Evolutionary conservation across 2,113 vertebrate genomes (phyloP).

Genomic region (Cynocephalus volans): DNA sequence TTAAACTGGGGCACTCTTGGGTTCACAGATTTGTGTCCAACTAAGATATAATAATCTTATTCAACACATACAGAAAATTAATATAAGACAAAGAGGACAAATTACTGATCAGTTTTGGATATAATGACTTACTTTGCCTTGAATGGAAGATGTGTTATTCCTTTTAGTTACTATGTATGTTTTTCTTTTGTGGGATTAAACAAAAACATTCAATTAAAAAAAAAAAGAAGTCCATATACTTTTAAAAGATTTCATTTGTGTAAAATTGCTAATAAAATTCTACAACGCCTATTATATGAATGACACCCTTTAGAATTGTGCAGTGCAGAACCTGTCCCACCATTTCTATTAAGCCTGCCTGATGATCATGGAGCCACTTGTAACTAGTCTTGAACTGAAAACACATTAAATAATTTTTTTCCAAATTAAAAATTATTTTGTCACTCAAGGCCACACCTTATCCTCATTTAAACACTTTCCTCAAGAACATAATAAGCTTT

Average conservation of each 20-base stretch:
- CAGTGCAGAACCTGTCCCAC: background rate
- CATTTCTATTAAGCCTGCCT: background rate
- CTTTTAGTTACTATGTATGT: background rate
- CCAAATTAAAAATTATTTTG: background rate
- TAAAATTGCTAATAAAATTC: background rate
- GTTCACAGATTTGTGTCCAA: background rate
- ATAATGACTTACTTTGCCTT: background rate
- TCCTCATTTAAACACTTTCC: background rate
- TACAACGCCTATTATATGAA: background rate
- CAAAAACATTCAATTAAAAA: slow-evolving; percentile 14
- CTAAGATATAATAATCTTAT: background rate
- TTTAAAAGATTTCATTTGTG: background rate
- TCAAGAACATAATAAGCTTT: background rate
- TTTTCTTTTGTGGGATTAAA: slow-evolving; percentile 35
- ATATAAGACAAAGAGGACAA: background rate
- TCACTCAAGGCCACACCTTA: background rate
- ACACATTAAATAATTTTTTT: background rate
- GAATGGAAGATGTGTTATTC: background rate
- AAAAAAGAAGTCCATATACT: no score
- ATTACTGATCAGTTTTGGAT: background rate
- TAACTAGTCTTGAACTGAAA: background rate
- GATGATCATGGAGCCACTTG: background rate
- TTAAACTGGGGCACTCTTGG: background rate
- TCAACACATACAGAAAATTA: background rate
- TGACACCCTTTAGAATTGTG: background rate